A percentile compares a stretch with the other conserved stretches of the same genome.
Evolutionary conservation across 2,797 vertebrate species (phyloP).

Genomic region (Antrozous pallidus): DNA sequence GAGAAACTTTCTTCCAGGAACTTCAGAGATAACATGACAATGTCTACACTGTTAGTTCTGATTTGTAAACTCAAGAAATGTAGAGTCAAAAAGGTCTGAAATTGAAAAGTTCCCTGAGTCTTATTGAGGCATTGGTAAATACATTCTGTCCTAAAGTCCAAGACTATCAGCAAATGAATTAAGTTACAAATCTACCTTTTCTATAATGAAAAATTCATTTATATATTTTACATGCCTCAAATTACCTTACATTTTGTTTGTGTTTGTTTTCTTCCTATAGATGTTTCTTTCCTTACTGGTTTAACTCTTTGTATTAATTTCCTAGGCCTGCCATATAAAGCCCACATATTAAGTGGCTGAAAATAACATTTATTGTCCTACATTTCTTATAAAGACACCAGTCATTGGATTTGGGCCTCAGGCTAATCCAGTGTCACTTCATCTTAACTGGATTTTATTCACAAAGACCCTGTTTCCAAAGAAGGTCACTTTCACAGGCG

Average conservation of each 20-base stretch:
- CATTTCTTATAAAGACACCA: background rate
- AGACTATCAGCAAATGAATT: background rate
- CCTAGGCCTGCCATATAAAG: background rate
- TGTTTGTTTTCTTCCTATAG: background rate
- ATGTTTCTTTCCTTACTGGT: background rate
- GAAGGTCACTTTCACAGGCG: background rate
- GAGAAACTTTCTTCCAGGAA: background rate
- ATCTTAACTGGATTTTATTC: background rate
- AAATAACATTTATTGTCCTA: background rate
- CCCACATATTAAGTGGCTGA: background rate
- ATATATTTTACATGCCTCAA: background rate
- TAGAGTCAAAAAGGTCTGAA: background rate
- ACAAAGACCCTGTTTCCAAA: background rate
- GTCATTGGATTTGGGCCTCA: background rate
- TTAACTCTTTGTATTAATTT: background rate
- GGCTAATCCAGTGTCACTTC: background rate
- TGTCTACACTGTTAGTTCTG: background rate
- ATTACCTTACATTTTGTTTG: background rate
- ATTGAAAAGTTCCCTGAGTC: background rate
- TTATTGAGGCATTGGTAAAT: background rate
- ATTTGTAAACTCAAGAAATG: background rate
- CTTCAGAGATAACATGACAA: background rate
- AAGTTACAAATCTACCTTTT: background rate
- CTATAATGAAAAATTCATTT: background rate
- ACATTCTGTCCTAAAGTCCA: background rate